These are phyloP conservation scores for Monarcha castaneiventris DNA, from an alignment of 2,113 vertebrate genomes.

Conservation along the genomic window DNA sequence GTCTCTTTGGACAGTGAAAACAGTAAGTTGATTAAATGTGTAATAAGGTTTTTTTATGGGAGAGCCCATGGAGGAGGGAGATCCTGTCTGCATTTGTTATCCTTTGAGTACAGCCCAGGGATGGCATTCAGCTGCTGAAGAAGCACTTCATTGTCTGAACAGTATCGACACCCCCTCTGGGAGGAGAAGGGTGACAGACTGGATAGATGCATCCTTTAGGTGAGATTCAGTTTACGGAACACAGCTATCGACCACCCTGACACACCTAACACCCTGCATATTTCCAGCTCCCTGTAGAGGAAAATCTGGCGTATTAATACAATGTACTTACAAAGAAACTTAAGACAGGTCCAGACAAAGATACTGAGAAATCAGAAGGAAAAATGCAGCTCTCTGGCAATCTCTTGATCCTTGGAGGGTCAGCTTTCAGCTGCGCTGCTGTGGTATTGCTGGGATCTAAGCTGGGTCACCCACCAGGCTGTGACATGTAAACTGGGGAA, in stretches of 20 bases:
- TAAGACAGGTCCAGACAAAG: neutral
- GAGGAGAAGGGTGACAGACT: neutral
- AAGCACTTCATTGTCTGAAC: neutral
- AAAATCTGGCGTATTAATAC: neutral
- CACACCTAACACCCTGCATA: neutral
- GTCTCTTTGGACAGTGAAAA: neutral
- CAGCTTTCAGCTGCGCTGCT: neutral
- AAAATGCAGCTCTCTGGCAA: neutral
- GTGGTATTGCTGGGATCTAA: neutral
- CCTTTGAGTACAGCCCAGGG: neutral
- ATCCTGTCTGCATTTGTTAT: neutral
- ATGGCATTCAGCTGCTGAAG: neutral
- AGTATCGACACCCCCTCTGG: neutral
- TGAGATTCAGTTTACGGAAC: neutral
- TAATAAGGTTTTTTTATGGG: neutral
- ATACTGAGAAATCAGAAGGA: neutral
- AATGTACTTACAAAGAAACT: neutral
- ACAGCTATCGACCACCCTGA: neutral
- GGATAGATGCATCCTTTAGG: neutral
- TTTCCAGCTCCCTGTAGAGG: neutral
- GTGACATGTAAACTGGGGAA: neutral
- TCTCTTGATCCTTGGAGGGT: neutral
- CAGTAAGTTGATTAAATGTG: neutral
- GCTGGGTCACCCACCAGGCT: fast-evolving
- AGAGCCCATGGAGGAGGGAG: neutral